Percentiles rank a stretch among this genome's conserved stretches.
These are phyloP conservation scores for Ellobius talpinus DNA, from an alignment of 2,113 vertebrate genomes.

Conservation along the genomic window DNA sequence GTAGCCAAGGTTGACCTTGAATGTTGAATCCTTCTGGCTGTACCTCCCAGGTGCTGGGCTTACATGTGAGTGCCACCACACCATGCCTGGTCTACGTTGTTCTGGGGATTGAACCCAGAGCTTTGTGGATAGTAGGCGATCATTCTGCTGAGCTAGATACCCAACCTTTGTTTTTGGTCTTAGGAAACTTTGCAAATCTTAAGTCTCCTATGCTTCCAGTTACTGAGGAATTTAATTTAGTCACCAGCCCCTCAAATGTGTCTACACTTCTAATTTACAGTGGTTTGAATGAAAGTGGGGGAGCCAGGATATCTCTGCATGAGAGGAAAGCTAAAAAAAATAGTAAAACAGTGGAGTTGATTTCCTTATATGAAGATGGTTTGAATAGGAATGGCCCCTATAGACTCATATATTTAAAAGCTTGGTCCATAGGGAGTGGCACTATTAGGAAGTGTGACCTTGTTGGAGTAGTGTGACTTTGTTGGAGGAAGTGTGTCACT, in stretches of 20 bases:
- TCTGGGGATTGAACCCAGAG: neutral
- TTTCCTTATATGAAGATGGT: neutral
- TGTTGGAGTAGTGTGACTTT: neutral
- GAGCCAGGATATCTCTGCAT: neutral
- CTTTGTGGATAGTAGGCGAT: neutral
- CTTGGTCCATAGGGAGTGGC: neutral
- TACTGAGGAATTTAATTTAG: neutral
- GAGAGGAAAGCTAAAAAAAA: neutral
- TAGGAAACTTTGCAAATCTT: neutral
- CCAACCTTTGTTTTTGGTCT: neutral
- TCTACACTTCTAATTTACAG: neutral
- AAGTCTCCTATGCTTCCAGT: neutral
- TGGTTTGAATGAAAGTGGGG: neutral
- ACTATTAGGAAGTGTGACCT: neutral
- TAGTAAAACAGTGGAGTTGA: neutral
- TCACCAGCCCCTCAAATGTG: neutral
- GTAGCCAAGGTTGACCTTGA: neutral
- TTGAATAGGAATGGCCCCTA: neutral
- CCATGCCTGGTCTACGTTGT: neutral
- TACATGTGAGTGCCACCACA: neutral
- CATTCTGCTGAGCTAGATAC: neutral
- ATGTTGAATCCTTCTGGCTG: neutral
- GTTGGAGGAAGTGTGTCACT: neutral
- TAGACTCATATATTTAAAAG: neutral
- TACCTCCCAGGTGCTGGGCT: neutral